Conservation (phyloP, 2,113 vertebrate species). For the Cyphomyrus discorhynchus region DNA sequence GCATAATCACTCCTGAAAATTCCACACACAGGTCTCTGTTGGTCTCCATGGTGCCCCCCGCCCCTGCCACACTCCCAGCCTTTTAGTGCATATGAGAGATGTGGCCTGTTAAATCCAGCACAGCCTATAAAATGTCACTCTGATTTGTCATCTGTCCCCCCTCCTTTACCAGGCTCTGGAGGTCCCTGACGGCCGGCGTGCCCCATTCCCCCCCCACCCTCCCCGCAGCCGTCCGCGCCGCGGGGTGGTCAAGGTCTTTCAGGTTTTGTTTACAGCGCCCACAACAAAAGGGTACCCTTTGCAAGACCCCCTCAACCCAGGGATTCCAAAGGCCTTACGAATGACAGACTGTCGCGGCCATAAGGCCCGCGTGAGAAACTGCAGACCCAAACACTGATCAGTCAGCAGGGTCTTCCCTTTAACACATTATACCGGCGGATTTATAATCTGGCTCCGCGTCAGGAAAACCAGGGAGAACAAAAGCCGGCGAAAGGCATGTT, state of each 20-base stretch:
- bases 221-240: too few relatives aligned
- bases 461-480: slow-evolving; percentile 18
- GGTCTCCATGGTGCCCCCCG: neutral
- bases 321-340: slow-evolving; percentile 20
- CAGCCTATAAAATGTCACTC: neutral
- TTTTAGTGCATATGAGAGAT: neutral
- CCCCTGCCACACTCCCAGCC: too few relatives aligned
- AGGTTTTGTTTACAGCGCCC: neutral
- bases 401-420: slow-evolving; percentile 1
- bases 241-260: neutral
- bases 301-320: neutral
- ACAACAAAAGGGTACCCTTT: slow-evolving; percentile 4
- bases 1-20: neutral
- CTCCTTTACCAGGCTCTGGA: too few relatives aligned
- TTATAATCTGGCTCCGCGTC: slow-evolving; percentile 24
- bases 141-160: neutral
- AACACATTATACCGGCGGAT: slow-evolving; percentile 25
- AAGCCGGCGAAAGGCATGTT: slow-evolving; percentile 31
- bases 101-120: neutral
- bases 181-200: too few relatives aligned
- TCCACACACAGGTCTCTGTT: neutral
- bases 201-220: too few relatives aligned
- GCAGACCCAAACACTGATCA: slow-evolving; percentile 32
- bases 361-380: slow-evolving; percentile 23
- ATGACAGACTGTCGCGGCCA: slow-evolving; percentile 11